Evolutionary conservation across 2,888 invertebrate genomes (phyloP), one percentile per base, ranked within the genome.

Genomic region (Drosophila prostipennis): DNA sequence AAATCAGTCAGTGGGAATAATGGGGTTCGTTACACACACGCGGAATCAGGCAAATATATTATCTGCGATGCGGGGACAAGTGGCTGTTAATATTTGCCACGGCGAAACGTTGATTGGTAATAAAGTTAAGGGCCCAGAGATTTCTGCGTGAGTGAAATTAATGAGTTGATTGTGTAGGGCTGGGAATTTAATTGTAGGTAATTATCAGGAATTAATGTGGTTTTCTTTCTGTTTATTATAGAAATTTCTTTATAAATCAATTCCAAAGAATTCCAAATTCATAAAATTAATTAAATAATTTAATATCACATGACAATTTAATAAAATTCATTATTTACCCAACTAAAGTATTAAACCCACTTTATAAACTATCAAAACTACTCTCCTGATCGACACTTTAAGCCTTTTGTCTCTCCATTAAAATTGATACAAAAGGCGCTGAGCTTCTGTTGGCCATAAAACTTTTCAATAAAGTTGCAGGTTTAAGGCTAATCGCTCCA

Each of bases 391-490:
- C 64, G 64, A 63, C 64, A 65, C 45, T 63, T 65, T 65, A 52
- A 49, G 54, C 39, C 29, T 11, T 37, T 45, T 52, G 54, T 37
- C 52, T 69, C 42, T 42, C 14, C 49, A 16, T 55, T 46, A 69
- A 70, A 55, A 55, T 57, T 48, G 57, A 67, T 67, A 65, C 63
- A 63, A 51, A 43, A 58, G 42, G 36, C 29, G 42, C 49, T 19
- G n/a, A 39, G 53, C 69, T 39, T 52, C 52, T 36, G 48, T 52
- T 52, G 23, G 16, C n/a, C 69, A 65, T 60, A 69, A 64, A 68
- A 74, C 26, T 71, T 85, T 85, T 82, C 78, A 82, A 78, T 83
- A 78, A 80, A 73, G 65, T 75, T 79, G 72, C 76, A 68, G 43
- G 54, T 80, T 82, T 82, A 74, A 71, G 57, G 69, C 68, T 64